These are phyloP conservation scores for Gymnoscopelus microlampas DNA, from an alignment of 2,797 vertebrate genomes.

Conservation along the genomic window DNA sequence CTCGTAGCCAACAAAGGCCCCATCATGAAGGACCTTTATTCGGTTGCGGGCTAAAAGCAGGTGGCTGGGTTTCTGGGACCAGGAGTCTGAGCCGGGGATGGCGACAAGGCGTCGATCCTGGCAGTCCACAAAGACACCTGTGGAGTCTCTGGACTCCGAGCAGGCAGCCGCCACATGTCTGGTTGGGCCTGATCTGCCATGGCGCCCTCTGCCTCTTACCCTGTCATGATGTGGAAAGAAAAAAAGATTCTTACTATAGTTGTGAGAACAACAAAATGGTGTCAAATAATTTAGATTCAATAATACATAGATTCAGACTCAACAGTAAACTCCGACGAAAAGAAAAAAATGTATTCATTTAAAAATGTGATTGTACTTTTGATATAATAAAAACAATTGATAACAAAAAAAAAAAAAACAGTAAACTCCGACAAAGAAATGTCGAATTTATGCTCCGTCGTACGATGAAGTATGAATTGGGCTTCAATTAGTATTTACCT, in stretches of 20 bases:
- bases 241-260: neutral
- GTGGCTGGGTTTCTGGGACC: slow-evolving; percentile 89
- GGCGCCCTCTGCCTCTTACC: slow-evolving; percentile 41
- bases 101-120: slow-evolving; percentile 85
- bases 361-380: too few species aligned
- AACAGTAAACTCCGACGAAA: neutral
- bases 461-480: too few species aligned
- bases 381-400: too few species aligned
- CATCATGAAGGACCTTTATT: slow-evolving; percentile 86
- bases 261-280: neutral
- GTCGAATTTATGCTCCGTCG: too few species aligned
- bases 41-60: slow-evolving; percentile 91
- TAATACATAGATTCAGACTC: neutral
- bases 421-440: neutral
- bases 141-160: slow-evolving; percentile 82
- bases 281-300: too few species aligned
- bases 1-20: slow-evolving; percentile 87
- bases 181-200: slow-evolving; percentile 66
- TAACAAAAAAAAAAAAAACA: too few species aligned
- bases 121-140: slow-evolving; percentile 90
- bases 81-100: slow-evolving; percentile 76
- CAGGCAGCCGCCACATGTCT: slow-evolving; percentile 82
- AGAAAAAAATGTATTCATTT: too few species aligned
- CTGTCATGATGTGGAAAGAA: slow-evolving; percentile 33
- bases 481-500: slow-evolving; percentile 49